Evolutionary conservation across 1,140 invertebrate genomes (phyloP).

Genomic region (Caenorhabditis elegans): DNA sequence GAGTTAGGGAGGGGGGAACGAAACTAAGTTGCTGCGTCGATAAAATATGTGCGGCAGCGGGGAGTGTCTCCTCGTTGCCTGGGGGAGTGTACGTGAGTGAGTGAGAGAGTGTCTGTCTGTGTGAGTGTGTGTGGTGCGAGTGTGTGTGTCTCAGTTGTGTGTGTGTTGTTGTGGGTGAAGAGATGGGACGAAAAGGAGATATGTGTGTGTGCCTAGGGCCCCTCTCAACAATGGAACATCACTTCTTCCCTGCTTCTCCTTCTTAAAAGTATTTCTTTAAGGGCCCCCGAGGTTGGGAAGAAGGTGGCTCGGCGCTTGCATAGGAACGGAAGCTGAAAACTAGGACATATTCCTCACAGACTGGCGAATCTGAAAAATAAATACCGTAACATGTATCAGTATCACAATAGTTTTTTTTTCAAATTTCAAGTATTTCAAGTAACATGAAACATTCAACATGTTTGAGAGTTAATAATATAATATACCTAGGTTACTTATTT

Average conservation of each 20-base stretch:
- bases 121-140: background rate
- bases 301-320: too few relatives aligned
- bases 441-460: too few relatives aligned
- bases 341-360: too few relatives aligned
- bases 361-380: too few relatives aligned
- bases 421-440: too few relatives aligned
- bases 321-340: too few relatives aligned
- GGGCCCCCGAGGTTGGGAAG: too few relatives aligned
- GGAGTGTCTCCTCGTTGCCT: constrained; percentile 17
- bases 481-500: too few relatives aligned
- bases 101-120: background rate
- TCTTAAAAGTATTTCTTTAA: too few relatives aligned
- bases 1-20: background rate
- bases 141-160: background rate
- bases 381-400: too few relatives aligned
- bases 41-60: constrained; percentile 25
- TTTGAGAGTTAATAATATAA: too few relatives aligned
- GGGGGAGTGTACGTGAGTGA: background rate
- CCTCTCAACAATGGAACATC: background rate
- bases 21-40: constrained; percentile 27
- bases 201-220: background rate
- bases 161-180: background rate
- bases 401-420: too few relatives aligned
- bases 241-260: background rate
- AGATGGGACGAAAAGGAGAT: background rate